Evolutionary conservation across 2,888 invertebrate species (phyloP), one percentile per base, ranked within the genome.

Genomic region (Apocheima hispidaria): DNA sequence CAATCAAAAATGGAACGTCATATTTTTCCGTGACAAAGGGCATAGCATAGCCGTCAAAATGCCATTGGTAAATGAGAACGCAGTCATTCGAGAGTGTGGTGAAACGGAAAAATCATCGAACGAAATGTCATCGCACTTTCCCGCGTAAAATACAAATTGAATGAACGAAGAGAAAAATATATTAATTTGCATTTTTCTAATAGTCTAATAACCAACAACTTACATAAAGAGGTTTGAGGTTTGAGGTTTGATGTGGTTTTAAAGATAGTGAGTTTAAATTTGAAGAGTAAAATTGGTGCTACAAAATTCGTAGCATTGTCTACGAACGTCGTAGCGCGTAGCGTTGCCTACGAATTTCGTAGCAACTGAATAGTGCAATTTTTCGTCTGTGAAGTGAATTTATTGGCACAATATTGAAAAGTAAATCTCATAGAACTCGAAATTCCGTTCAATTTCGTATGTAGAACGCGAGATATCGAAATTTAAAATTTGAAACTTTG

Each of bases 51-150:
- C 85, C 87, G 87, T 90, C 88, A 90, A 91, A 70, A 91, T 88
- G 90, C 85, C 91, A 92, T 92, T 92, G 91, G 90, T 79, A 89
- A 90, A 90, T 90, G 90, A 90, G 84, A 90, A 89, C 86, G 83
- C 90, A 89, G 83, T 88, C 88, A 88, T 86, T 85, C 88, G 87
- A 79, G 84, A 81, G 87, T 85, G 87, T 86, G 84, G 88, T 87
- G 91, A 71, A 79, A 86, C 71, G 92, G 91, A 91, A 92, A 90
- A 90, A 88, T 90, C 90, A 90, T 90, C 82, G 83, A 79, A 82
- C 72, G 79, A 87, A 87, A 90, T 83, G 84, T 84, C 86, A 84
- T 86, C 82, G 80, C 77, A 73, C 79, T 77, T 79, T 50, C 72
- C 77, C 75, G 72, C 69, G 40, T 72, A 72, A 76, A 78, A 72